Evolutionary conservation across 2,888 invertebrate genomes (phyloP), one percentile per base, ranked within the genome.

Genomic region (Limnephilus lunatus): DNA sequence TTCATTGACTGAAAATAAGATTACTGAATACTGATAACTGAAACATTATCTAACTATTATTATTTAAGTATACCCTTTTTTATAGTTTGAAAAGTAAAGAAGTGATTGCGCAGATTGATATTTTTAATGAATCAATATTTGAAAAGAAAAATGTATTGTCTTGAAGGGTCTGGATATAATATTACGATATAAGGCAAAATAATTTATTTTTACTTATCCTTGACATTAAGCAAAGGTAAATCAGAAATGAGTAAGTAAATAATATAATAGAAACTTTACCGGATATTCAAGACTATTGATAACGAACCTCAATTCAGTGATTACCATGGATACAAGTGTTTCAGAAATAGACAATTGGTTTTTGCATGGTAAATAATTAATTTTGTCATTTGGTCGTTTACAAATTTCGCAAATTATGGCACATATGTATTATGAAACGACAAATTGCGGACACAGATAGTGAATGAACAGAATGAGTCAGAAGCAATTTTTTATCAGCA

Each of bases 401-500:
- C 25, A 25, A 68, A 68, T n/a, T 68, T n/a, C 15, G n/a, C 9
- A n/a, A 68, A n/a, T 25, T 68, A 25, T n/a, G 68, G 68, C 9
- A 68, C 68, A 68, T 68, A 48, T 68, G 25, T 25, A 68, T 68
- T 68, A 25, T 9, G 68, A 25, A 68, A 25, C 2, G 25, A 68
- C 25, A 68, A 68, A 68, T 68, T 68, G n/a, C 15, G 9, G 87
- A 44, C 35, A 53, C 30, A 53, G 87, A 53, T 87, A 44, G 39
- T 30, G 48, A 48, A 48, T n/a, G 25, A 86, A 81, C 32, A 81
- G 68, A 31, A 80, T 44, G 35, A 89, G 35, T 32, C 89, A 89
- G 89, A n/a, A 25, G n/a, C n/a, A 14, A 53, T 44, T 44, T 80
- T 31, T 81, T 89, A 89, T 86, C 68, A 53, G 53, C 53, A 87